phyloP scores from a whole-genome alignment of 2,797 vertebrate genomes.

The Lepilemur ruficaudatus region DNA sequence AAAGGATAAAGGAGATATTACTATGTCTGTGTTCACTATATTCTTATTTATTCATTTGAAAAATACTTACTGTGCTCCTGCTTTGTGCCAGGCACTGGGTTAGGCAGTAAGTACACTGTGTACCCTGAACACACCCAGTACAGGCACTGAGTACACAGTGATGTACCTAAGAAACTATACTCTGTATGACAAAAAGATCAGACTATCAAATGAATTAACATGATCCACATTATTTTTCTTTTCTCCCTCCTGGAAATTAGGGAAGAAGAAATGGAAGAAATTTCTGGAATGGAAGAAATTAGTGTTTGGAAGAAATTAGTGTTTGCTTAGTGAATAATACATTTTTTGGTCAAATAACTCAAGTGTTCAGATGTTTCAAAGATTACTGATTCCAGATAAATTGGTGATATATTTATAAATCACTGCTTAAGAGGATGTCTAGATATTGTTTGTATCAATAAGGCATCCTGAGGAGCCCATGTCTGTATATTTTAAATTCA shows the following conservation, averaged over 20 bases:
- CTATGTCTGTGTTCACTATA: not conserved
- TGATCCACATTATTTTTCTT: not conserved
- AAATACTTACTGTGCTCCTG: not conserved
- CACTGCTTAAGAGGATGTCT: not conserved
- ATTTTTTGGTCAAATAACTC: not conserved
- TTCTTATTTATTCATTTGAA: not conserved
- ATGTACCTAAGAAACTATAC: too few species aligned
- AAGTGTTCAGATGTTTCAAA: conserved; percentile 12
- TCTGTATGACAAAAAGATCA: not conserved
- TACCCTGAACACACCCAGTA: not conserved
- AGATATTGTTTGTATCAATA: not conserved
- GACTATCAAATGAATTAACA: not conserved
- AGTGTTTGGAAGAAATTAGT: too few species aligned
- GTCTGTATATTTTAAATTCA: not conserved
- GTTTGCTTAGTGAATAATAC: conserved; percentile 37
- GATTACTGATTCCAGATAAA: not conserved
- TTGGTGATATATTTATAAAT: not conserved
- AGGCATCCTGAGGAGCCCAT: not conserved
- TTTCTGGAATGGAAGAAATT: too few species aligned
- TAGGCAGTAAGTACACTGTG: not conserved
- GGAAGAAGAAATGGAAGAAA: not conserved
- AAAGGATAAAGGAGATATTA: not conserved
- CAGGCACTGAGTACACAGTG: not conserved
- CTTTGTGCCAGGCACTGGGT: not conserved
- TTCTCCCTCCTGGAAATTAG: not conserved